Evolutionary conservation across 2,113 vertebrate species (phyloP).

Genomic region (Cyanoramphus novaezelandiae): DNA sequence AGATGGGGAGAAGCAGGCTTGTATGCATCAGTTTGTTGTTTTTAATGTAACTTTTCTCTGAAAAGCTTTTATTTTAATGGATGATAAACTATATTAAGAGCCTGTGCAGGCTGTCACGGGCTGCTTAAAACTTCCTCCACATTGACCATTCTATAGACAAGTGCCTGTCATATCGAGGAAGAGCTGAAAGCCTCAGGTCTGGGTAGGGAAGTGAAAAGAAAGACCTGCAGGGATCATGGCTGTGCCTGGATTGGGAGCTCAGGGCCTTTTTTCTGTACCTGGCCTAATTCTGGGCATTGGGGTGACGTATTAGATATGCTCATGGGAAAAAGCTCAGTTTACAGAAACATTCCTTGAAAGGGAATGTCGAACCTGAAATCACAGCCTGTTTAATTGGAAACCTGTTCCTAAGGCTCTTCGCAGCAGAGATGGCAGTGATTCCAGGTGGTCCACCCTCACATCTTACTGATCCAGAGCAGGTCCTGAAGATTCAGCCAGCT

Average conservation of each 20-base stretch:
- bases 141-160: accelerated
- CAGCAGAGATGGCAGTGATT: not conserved
- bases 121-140: not conserved
- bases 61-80: not conserved
- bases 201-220: not conserved
- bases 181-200: not conserved
- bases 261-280: not conserved
- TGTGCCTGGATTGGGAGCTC: not conserved
- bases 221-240: not conserved
- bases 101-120: not conserved
- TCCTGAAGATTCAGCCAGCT: not conserved
- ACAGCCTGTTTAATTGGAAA: not conserved
- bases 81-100: not conserved
- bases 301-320: not conserved
- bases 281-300: not conserved
- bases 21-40: not conserved
- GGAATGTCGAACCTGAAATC: not conserved
- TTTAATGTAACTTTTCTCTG: not conserved
- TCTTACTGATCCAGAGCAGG: not conserved
- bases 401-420: not conserved
- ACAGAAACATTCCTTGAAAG: not conserved
- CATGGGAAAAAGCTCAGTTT: not conserved
- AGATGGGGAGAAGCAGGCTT: not conserved
- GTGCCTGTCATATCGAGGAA: not conserved
- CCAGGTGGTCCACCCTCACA: not conserved